These are phyloP conservation scores for Dermochelys coriacea DNA, from an alignment of 2,797 vertebrate genomes.

Conservation along the genomic window DNA sequence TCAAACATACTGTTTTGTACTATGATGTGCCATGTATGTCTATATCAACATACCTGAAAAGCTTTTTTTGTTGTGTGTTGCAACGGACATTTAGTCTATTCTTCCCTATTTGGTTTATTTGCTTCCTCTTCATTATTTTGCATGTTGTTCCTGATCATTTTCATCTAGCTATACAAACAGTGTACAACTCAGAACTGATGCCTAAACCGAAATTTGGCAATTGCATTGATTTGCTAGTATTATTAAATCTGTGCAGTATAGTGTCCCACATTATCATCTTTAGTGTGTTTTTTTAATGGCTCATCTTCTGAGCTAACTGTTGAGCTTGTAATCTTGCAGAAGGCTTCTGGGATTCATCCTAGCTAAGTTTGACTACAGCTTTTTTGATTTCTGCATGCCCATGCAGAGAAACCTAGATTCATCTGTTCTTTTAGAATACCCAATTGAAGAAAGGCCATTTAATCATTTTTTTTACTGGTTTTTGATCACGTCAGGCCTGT, in stretches of 20 bases:
- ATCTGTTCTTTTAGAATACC: neutral
- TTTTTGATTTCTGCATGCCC: neutral
- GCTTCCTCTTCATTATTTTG: slow-evolving; percentile 25
- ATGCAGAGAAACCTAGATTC: neutral
- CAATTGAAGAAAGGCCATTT: neutral
- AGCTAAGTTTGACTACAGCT: neutral
- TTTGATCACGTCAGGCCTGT: neutral
- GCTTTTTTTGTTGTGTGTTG: slow-evolving; percentile 23
- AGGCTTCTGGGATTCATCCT: neutral
- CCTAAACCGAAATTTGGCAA: neutral
- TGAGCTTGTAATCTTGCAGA: neutral
- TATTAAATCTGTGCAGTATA: neutral
- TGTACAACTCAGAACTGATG: neutral
- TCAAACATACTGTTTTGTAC: neutral
- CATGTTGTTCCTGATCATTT: slow-evolving; percentile 12
- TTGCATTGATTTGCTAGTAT: neutral
- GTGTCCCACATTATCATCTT: neutral
- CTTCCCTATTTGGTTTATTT: slow-evolving; percentile 30
- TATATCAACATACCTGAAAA: slow-evolving; percentile 14
- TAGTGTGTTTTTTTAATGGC: neutral
- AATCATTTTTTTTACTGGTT: neutral
- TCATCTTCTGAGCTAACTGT: neutral
- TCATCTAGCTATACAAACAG: neutral
- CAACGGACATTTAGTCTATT: neutral
- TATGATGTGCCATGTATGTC: neutral